phyloP scores from a whole-genome alignment of 2,113 vertebrate species.

The Sinocyclocheilus rhinocerous region DNA sequence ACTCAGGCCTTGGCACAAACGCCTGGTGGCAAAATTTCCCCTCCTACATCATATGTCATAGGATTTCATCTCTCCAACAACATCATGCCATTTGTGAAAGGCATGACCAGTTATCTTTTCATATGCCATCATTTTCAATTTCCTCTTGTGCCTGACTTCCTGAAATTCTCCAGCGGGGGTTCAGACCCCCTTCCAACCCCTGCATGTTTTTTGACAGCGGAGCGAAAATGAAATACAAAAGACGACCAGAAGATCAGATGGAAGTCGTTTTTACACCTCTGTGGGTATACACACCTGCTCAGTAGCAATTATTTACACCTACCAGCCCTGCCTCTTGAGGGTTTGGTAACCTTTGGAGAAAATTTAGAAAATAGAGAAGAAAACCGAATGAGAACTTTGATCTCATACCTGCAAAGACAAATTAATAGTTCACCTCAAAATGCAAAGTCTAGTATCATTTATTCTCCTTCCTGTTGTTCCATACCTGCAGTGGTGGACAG shows the following conservation, averaged over 20 bases:
- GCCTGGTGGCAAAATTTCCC: conserved; percentile 16
- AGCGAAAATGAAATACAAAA: conserved; percentile 29
- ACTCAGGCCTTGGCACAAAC: conserved; percentile 4
- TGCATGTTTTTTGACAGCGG: not conserved
- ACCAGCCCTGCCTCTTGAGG: not conserved
- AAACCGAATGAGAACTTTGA: conserved; percentile 2
- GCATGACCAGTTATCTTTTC: conserved; percentile 20
- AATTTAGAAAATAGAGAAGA: not conserved
- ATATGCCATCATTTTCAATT: conserved; percentile 22
- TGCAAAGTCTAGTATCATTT: too few relatives aligned
- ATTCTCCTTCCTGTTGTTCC: too few relatives aligned
- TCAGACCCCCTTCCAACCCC: not conserved
- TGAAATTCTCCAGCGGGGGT: not conserved
- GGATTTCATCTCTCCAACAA: not conserved
- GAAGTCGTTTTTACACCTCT: conserved; percentile 23
- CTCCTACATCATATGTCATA: not conserved
- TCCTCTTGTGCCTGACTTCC: not conserved
- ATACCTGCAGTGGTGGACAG: too few relatives aligned
- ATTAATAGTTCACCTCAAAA: not conserved
- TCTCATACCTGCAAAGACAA: not conserved
- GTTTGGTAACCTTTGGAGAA: conserved; percentile 23
- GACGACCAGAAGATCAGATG: conserved; percentile 13
- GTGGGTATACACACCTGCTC: conserved; percentile 20
- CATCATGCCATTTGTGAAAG: not conserved
- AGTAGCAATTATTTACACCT: conserved; percentile 33